Evolutionary conservation across 2,113 vertebrate species (phyloP).

Genomic region (Scortum barcoo): DNA sequence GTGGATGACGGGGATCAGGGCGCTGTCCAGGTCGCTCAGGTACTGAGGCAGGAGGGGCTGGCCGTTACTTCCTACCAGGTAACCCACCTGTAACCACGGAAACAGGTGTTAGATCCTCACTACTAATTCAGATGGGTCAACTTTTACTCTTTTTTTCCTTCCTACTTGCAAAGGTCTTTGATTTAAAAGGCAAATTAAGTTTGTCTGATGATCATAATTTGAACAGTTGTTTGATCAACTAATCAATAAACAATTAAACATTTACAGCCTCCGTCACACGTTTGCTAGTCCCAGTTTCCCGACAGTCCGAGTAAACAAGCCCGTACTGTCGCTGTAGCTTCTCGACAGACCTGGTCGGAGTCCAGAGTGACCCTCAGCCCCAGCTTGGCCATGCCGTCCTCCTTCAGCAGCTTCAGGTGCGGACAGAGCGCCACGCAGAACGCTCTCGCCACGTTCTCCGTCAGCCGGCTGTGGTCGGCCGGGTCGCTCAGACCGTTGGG

Average conservation of each 20-base stretch:
- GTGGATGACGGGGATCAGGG: constrained; percentile 98
- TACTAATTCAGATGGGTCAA: too few species aligned
- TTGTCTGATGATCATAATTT: not conserved
- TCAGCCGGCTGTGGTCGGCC: constrained; percentile 95
- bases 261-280: not conserved
- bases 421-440: constrained; percentile 96
- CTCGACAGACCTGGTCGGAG: constrained; percentile 92
- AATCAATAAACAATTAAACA: not conserved
- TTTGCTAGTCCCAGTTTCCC: not conserved
- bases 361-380: constrained; percentile 95
- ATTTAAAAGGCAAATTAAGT: not conserved
- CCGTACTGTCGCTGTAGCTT: not conserved
- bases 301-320: not conserved
- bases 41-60: constrained; percentile 95
- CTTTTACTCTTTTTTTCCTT: not conserved
- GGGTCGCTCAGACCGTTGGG: constrained; percentile 92
- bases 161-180: not conserved
- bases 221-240: not conserved
- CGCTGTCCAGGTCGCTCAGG: constrained; percentile 97
- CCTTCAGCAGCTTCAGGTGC: constrained; percentile 95
- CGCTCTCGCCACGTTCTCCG: constrained; percentile 95
- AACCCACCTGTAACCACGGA: constrained; percentile 90
- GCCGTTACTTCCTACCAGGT: constrained; percentile 96
- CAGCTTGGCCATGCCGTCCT: constrained; percentile 97
- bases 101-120: constrained; percentile 9